A percentile compares a stretch with the other conserved stretches of the same genome.
phyloP scores from a whole-genome alignment of 2,797 vertebrate species.

The Oryzias sinensis region DNA sequence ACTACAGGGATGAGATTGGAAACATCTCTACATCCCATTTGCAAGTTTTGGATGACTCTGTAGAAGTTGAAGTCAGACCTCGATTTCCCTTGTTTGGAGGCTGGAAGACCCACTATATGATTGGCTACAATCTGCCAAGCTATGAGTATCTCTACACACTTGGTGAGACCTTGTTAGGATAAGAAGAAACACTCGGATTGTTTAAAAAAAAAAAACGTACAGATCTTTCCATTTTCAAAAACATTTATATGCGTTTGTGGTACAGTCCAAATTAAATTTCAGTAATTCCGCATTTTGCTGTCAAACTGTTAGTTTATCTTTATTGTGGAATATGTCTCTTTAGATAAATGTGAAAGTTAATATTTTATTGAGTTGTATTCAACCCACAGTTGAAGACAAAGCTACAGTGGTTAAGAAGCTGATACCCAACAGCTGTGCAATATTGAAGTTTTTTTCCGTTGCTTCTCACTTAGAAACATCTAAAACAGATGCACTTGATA shows the following conservation, averaged over 20 bases:
- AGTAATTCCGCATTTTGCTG: no score
- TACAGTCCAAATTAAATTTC: no score
- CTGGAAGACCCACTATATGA: conserved; percentile 98
- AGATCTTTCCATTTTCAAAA: no score
- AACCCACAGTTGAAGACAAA: not conserved
- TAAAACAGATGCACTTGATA: no score
- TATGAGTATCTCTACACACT: conserved; percentile 98
- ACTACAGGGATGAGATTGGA: conserved; percentile 97
- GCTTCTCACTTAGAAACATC: not conserved
- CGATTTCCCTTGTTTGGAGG: conserved; percentile 97
- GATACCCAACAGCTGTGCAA: not conserved
- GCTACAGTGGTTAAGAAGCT: not conserved
- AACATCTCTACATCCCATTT: conserved; percentile 99
- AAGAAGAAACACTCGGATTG: not conserved
- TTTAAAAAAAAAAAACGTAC: not conserved
- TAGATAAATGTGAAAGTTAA: no score
- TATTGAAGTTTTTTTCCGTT: not conserved
- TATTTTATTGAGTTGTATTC: no score
- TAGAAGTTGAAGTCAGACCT: conserved; percentile 96
- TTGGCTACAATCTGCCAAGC: conserved; percentile 97
- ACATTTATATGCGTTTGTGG: no score
- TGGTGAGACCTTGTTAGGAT: conserved; percentile 74
- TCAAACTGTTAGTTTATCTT: no score
- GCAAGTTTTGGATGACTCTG: conserved; percentile 93
- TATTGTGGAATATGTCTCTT: no score